These are phyloP conservation scores for Diarsia brunnea DNA, from an alignment of 2,888 invertebrate genomes.

Conservation along the genomic window DNA sequence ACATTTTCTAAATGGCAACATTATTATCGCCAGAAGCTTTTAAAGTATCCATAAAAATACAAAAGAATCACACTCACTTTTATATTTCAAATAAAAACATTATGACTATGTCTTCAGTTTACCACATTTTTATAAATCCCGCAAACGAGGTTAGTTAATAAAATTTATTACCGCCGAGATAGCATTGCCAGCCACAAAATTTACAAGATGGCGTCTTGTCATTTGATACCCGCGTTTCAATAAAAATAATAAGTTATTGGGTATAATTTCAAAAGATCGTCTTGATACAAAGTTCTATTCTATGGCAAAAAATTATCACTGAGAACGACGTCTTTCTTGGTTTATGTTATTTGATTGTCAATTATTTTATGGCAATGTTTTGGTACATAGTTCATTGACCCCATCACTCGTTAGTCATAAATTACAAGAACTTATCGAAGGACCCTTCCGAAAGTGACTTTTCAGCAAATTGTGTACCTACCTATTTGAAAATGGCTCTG, in stretches of 20 bases:
- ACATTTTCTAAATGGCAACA: slow-evolving; percentile 24
- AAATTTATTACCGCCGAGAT: slow-evolving; percentile 47
- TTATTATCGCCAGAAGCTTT: slow-evolving; percentile 25
- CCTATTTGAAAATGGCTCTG: neutral
- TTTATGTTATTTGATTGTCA: neutral
- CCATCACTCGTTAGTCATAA: neutral
- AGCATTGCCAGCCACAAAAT: slow-evolving; percentile 44
- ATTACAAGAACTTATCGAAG: slow-evolving; percentile 10
- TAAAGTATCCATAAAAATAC: slow-evolving; percentile 37
- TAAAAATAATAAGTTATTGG: slow-evolving; percentile 40
- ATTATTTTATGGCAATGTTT: neutral
- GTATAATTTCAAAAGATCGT: slow-evolving; percentile 12
- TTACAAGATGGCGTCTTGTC: slow-evolving; percentile 30
- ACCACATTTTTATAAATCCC: slow-evolving; percentile 44
- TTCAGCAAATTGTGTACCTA: neutral
- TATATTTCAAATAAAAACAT: slow-evolving; percentile 57
- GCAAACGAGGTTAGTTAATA: slow-evolving; percentile 42
- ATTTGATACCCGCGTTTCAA: slow-evolving; percentile 36
- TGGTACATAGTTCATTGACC: neutral
- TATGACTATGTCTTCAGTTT: slow-evolving; percentile 31
- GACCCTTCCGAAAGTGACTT: slow-evolving; percentile 1
- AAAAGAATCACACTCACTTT: slow-evolving; percentile 38
- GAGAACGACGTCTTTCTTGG: neutral
- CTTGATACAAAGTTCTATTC: neutral
- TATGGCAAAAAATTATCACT: neutral